Conservation (phyloP, 2,113 vertebrate species). For the Xiphias gladius region DNA sequence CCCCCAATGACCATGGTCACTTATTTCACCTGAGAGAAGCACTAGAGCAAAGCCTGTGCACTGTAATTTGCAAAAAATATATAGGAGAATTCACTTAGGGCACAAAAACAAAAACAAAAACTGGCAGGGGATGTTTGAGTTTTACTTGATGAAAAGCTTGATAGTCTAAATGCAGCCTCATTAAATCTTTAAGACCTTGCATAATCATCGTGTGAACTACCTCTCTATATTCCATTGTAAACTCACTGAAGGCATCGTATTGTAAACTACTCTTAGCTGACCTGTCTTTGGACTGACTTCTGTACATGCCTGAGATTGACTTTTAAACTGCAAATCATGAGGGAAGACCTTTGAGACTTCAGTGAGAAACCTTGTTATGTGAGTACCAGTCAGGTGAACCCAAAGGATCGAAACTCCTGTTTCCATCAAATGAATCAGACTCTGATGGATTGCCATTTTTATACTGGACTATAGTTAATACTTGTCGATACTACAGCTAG, state of each 20-base stretch:
- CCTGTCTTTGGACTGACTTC: constrained; percentile 16
- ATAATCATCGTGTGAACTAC: not conserved
- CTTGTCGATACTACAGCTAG: not conserved
- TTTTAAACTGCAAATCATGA: constrained; percentile 55
- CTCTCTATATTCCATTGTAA: not conserved
- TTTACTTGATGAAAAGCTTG: not conserved
- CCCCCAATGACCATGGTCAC: not conserved
- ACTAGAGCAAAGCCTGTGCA: not conserved
- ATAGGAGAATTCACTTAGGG: not conserved
- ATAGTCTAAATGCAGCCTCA: not conserved
- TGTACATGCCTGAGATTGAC: constrained; percentile 45
- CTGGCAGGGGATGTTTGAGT: not conserved
- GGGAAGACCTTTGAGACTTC: constrained; percentile 38
- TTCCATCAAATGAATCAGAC: not conserved
- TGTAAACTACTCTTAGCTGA: constrained; percentile 1
- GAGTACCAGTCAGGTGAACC: constrained; percentile 28
- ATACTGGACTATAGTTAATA: not conserved
- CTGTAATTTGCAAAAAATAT: too few relatives aligned
- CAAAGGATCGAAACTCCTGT: not conserved
- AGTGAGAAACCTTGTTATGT: not conserved
- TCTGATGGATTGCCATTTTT: not conserved
- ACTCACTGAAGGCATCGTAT: not conserved
- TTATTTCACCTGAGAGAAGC: not conserved
- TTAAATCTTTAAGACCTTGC: not conserved
- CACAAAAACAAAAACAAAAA: not conserved